phyloP scores from a whole-genome alignment of 2,888 invertebrate species.

The Protophormia terraenovae region DNA sequence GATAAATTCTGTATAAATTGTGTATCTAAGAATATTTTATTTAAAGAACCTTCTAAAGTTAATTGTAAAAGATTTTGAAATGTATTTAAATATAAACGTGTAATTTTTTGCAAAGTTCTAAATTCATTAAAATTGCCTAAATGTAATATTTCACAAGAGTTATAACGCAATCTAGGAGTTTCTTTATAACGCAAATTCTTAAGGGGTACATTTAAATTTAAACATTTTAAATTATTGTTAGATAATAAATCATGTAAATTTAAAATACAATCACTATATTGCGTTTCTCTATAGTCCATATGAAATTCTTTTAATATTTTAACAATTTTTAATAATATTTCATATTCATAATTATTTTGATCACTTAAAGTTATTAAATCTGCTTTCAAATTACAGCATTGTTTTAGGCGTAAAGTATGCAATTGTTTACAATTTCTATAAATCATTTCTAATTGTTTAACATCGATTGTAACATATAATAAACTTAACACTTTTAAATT shows the following conservation, averaged over 20 bases:
- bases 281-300: background rate
- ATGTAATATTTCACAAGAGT: background rate
- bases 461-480: background rate
- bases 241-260: slow-evolving; percentile 16
- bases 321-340: background rate
- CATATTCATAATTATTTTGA: background rate
- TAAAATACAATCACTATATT: background rate
- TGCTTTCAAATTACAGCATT: background rate
- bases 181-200: slow-evolving; percentile 4
- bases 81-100: background rate
- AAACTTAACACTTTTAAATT: background rate
- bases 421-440: slow-evolving; percentile 11
- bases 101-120: slow-evolving; percentile 7
- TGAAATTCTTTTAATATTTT: slow-evolving; percentile 7
- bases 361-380: slow-evolving; percentile 6
- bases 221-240: background rate
- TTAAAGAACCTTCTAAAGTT: slow-evolving; percentile 31
- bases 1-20: slow-evolving; percentile 22
- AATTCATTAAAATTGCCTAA: slow-evolving; percentile 1
- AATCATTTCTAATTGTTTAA: background rate
- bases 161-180: background rate
- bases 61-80: slow-evolving; percentile 16
- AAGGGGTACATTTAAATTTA: slow-evolving; percentile 15
- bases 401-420: background rate
- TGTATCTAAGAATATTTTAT: slow-evolving; percentile 9